A percentile compares a stretch with the other conserved stretches of the same genome.
phyloP scores from a whole-genome alignment of 2,797 vertebrate species.

The Sphenodon punctatus region DNA sequence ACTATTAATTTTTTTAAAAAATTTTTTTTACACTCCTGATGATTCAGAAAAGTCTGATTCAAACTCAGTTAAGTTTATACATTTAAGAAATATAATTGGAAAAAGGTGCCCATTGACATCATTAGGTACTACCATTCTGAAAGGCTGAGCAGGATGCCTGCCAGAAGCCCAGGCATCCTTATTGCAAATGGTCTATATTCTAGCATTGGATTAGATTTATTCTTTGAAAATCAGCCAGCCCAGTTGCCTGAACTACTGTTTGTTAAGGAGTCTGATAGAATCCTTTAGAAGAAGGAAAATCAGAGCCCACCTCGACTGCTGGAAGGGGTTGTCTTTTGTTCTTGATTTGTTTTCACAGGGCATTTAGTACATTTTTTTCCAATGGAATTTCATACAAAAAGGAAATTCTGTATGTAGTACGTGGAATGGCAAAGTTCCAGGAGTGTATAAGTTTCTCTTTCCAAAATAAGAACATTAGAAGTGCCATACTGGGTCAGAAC shows the following conservation, averaged over 20 bases:
- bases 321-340: not conserved
- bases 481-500: too few species aligned
- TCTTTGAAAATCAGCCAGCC: not conserved
- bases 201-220: too few species aligned
- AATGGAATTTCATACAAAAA: too few species aligned
- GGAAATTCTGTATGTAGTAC: too few species aligned
- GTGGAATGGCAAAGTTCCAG: too few species aligned
- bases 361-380: too few species aligned
- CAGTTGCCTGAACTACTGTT: not conserved
- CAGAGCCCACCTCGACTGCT: not conserved
- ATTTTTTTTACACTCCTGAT: not conserved
- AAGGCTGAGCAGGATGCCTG: not conserved
- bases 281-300: not conserved
- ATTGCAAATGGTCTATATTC: not conserved
- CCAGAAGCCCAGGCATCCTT: not conserved
- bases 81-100: conserved; percentile 17
- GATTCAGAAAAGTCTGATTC: conserved; percentile 18
- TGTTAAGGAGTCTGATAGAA: not conserved
- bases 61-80: conserved; percentile 28
- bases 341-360: not conserved
- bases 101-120: not conserved
- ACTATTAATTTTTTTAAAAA: conserved; percentile 47
- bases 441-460: too few species aligned
- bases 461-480: too few species aligned
- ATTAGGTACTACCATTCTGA: not conserved